These are phyloP conservation scores for Tachina lurida DNA, from an alignment of 2,888 invertebrate genomes.

Conservation along the genomic window DNA sequence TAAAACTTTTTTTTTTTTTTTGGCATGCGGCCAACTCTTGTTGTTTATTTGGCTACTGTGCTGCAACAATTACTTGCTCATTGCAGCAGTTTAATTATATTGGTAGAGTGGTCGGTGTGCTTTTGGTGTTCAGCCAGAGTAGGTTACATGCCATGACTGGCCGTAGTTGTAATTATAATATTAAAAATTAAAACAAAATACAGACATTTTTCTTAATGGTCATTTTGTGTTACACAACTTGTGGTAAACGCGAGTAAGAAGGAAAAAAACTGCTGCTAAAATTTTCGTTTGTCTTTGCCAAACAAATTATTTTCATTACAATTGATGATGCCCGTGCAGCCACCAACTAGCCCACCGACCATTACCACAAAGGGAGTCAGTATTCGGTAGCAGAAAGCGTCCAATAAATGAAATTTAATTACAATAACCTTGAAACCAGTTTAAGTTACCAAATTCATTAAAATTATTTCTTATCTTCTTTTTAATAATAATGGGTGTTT, in stretches of 20 bases:
- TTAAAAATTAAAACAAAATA: slow-evolving; percentile 58
- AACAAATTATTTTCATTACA: slow-evolving; percentile 51
- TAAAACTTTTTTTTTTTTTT: slow-evolving; percentile 46
- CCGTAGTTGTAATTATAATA: slow-evolving; percentile 61
- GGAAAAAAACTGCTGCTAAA: background rate
- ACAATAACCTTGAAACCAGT: slow-evolving; percentile 39
- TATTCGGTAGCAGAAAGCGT: background rate
- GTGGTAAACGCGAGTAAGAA: background rate
- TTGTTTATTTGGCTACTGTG: background rate
- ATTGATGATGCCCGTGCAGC: background rate
- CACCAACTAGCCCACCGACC: background rate
- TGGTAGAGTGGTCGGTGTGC: background rate
- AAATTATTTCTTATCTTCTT: background rate
- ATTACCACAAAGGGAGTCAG: background rate
- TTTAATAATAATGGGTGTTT: too few species aligned
- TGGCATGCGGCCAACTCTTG: slow-evolving; percentile 61
- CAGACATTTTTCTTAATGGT: slow-evolving; percentile 23
- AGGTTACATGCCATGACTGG: slow-evolving; percentile 44
- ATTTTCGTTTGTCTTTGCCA: slow-evolving; percentile 52
- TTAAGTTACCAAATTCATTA: slow-evolving; percentile 3
- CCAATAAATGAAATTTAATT: slow-evolving; percentile 65
- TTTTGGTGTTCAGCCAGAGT: background rate
- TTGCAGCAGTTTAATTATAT: slow-evolving; percentile 42
- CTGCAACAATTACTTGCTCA: slow-evolving; percentile 12
- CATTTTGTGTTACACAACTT: slow-evolving; percentile 43